Evolutionary conservation across 2,797 vertebrate species (phyloP).

Genomic region (Chelidonichthys spinosus): DNA sequence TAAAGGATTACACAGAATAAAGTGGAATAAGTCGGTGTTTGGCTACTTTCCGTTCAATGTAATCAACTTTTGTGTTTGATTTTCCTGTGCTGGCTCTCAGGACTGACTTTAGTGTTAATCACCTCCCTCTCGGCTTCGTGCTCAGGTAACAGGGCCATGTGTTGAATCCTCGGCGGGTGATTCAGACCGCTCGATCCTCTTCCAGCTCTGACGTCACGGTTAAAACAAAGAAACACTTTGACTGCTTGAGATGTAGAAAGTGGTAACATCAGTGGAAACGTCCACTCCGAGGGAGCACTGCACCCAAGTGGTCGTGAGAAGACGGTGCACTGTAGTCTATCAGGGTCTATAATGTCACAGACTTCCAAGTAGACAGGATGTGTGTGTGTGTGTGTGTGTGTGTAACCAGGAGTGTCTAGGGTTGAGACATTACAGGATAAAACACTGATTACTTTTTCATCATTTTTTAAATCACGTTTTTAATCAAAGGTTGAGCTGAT

Average conservation of each 20-base stretch:
- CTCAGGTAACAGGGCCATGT: slow-evolving; percentile 26
- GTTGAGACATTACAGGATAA: slow-evolving; percentile 35
- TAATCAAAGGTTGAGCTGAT: slow-evolving; percentile 29
- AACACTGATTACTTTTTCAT: slow-evolving; percentile 40
- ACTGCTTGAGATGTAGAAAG: slow-evolving; percentile 26
- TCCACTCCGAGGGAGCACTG: slow-evolving; percentile 64
- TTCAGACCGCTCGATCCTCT: slow-evolving; percentile 57
- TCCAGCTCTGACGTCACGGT: slow-evolving; percentile 65
- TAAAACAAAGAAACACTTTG: slow-evolving; percentile 33
- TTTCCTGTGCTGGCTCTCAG: not conserved
- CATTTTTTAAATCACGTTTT: slow-evolving; percentile 30
- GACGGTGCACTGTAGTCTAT: slow-evolving; percentile 38
- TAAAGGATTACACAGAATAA: not conserved
- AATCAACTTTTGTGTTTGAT: not conserved
- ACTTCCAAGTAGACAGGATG: not conserved
- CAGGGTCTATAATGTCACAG: not conserved
- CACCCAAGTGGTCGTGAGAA: slow-evolving; percentile 70
- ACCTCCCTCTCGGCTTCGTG: slow-evolving; percentile 9
- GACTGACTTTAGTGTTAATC: not conserved
- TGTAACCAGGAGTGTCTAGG: slow-evolving; percentile 11
- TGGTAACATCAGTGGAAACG: not conserved
- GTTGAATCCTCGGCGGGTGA: slow-evolving; percentile 66
- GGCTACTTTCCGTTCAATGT: not conserved
- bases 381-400: too few species aligned
- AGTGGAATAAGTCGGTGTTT: too few species aligned